Conservation (phyloP, 1,140 invertebrate genomes). For the Luehdorfia chinensis region DNA sequence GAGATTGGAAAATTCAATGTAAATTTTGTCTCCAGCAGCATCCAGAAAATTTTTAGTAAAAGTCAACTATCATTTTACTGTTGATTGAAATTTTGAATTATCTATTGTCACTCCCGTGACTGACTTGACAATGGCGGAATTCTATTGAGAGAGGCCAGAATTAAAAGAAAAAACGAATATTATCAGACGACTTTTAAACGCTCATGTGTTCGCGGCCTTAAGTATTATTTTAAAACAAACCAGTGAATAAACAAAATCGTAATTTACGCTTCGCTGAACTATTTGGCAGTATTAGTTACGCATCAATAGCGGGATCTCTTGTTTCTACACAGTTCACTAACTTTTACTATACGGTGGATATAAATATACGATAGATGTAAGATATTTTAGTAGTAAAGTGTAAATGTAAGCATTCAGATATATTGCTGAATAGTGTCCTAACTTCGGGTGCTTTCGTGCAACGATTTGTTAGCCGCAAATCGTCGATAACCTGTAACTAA, state of each 20-base stretch:
- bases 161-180: too few species aligned
- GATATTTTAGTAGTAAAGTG: slow-evolving; percentile 33
- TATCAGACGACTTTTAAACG: neutral
- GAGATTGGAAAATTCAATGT: too few species aligned
- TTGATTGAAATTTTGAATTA: too few species aligned
- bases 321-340: slow-evolving; percentile 51
- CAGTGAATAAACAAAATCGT: slow-evolving; percentile 32
- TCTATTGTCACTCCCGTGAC: too few species aligned
- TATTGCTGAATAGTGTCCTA: slow-evolving; percentile 53
- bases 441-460: slow-evolving; percentile 20
- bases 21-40: too few species aligned
- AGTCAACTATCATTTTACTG: too few species aligned
- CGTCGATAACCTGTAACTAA: too few species aligned
- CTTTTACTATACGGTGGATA: slow-evolving; percentile 61
- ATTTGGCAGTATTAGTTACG: slow-evolving; percentile 62
- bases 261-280: slow-evolving; percentile 27
- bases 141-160: too few species aligned
- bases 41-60: too few species aligned
- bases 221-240: slow-evolving; percentile 39
- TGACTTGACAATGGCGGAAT: too few species aligned
- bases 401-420: slow-evolving; percentile 63
- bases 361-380: slow-evolving; percentile 70
- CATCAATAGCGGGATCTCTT: slow-evolving; percentile 58
- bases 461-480: neutral
- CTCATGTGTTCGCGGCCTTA: slow-evolving; percentile 22